Base-by-base conservation (phyloP, 2,888 invertebrate species). In the Sminthurides aquaticus region DNA sequence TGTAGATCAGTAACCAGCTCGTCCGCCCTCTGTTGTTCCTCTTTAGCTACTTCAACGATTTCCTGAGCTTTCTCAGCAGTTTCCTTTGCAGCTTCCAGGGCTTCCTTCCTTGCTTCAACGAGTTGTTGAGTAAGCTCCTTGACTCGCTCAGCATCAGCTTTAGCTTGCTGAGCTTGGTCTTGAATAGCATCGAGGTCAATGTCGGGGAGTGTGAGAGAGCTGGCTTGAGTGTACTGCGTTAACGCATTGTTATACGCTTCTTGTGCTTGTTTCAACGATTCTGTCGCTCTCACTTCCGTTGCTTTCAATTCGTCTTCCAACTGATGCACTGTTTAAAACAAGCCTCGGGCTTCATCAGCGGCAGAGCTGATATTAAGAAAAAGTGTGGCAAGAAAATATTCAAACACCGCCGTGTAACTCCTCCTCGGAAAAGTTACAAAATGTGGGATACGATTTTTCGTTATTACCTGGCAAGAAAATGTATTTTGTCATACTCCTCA, bases 221-320 rank as follows among this genome's bases (percentile, higher is more conserved):
- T 86, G 1, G 93, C 90, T 74, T 90, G 87, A 0, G 87, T 87
- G 72, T 90, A 85, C 3, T 93, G 81, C 1, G 87, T 85, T 22
- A 95, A 80, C 0, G 95, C 91, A 67, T 90, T 88, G 22, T 90
- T 86, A 76, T 91, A 89, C 0, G 91, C 91, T 60, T 85, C 83
- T 57, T 84, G 84, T 0, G 95, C 90, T 75, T 87, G 85, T 62
- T 84, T 83, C 58, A 87, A 82, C 0, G 92, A 89, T 65, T 88
- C 86, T 69, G 85, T 84, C 0, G 91, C 89, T 73, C 88, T 86
- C 52, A 85, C 84, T 67, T 88, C 86, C 0, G 89, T 84, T 48
- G 84, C 84, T 57, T 84, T 82, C 62, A 91, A 78, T 75, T 89
- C 87, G 25, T 71, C 67, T 52, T 74, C 69, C 18, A 75, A 65